Conservation (phyloP, 2,113 vertebrate genomes). For the Podarcis raffonei region DNA sequence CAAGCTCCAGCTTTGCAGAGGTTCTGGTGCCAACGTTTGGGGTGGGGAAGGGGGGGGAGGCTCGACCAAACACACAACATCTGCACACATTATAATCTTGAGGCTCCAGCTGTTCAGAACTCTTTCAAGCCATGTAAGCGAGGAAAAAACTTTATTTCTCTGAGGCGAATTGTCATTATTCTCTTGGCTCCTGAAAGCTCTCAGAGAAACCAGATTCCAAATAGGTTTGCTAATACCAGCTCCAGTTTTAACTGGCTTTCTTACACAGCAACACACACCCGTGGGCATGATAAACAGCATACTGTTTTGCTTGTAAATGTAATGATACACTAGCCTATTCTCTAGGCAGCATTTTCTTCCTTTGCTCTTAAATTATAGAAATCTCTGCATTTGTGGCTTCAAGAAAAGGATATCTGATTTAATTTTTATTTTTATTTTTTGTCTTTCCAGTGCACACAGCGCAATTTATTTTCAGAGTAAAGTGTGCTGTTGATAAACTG, state of each 20-base stretch:
- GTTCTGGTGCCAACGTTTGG: constrained; percentile 55
- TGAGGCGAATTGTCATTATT: constrained; percentile 32
- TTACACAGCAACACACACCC: neutral
- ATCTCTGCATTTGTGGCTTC: neutral
- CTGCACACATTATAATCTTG: constrained; percentile 57
- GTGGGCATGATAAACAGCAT: neutral
- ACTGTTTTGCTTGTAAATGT: constrained; percentile 4
- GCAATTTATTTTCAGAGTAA: constrained; percentile 15
- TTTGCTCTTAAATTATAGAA: neutral
- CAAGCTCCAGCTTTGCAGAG: constrained; percentile 54
- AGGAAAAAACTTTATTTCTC: constrained; percentile 31
- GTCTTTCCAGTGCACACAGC: neutral
- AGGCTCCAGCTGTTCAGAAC: constrained; percentile 69
- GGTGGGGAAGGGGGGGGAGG: constrained; percentile 21
- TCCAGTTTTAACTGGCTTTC: constrained; percentile 24
- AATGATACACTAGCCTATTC: neutral
- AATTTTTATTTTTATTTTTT: neutral
- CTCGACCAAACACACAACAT: constrained; percentile 54
- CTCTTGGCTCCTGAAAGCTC: constrained; percentile 42
- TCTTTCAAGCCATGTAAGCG: constrained; percentile 71
- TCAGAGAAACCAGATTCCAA: constrained; percentile 26
- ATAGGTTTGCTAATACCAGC: neutral
- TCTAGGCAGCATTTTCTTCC: neutral
- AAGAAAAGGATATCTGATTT: neutral
- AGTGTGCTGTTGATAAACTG: constrained; percentile 11